Base-by-base conservation (phyloP, 2,113 vertebrate species). In the Phasianus colchicus region DNA sequence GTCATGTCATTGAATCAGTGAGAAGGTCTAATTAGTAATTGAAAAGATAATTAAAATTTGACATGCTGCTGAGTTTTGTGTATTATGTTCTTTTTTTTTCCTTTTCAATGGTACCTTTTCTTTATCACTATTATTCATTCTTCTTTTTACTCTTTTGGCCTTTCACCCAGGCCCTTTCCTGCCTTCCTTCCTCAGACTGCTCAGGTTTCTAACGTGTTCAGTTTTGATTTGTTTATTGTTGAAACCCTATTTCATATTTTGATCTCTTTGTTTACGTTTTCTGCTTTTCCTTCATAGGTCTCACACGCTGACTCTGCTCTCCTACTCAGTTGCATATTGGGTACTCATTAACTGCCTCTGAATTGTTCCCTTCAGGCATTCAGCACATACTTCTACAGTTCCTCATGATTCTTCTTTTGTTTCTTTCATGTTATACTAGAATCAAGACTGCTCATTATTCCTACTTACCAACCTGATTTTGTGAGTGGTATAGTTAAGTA, bases 1-100 rank as follows among this genome's bases (percentile, higher is more conserved):
- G 27, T 85, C 11, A 80, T 88, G 29, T 87, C 29, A 25, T 32
- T 63, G 60, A 89, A 38, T 86, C 45, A 77, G 15, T 58, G 61
- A 88, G 50, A 91, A 91, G n/a, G 16, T 12, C 63, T 92, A 91
- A 93, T 80, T 83, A 88, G 82, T 55, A 88, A 86, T 34, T 85
- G 84, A 89, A 93, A 93, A 76, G 58, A 29, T 64, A 85, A 91
- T 89, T 83, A 80, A 73, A 89, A 74, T 47, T 58, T 86, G 67
- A 43, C 64, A 74, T 10, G 6, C 42, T 94, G 55, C 17, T 83
- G 66, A 89, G 77, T 77, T 80, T 74, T 93, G 9, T 71, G 3
- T 83, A 52, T 78, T 24, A 64, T 0, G 0, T 88, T 92, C 63
- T 74, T 5, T 7, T 47, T 7, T 47, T 85, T 36, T 87, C 36